Evolutionary conservation across 2,113 vertebrate species (phyloP).

Genomic region (Malurus melanocephalus): DNA sequence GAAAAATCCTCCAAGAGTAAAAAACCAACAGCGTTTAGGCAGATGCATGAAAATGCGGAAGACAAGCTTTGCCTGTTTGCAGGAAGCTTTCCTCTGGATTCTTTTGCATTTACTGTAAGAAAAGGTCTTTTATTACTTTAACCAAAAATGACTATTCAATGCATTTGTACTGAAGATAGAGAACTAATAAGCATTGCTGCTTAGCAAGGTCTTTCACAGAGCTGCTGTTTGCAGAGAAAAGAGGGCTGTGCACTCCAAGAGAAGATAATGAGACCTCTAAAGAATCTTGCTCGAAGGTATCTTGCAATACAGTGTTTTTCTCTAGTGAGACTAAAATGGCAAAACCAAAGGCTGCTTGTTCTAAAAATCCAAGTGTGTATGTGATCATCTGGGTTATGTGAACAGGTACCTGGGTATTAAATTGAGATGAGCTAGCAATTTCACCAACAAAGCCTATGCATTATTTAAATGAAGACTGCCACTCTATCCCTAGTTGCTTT

Average conservation of each 20-base stretch:
- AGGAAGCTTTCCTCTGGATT: background rate
- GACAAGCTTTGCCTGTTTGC: background rate
- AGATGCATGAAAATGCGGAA: background rate
- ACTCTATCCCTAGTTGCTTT: background rate
- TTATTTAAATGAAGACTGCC: slow-evolving; percentile 23
- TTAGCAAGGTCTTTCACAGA: background rate
- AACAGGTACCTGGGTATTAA: background rate
- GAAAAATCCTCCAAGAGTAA: background rate
- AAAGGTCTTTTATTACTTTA: background rate
- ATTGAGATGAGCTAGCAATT: background rate
- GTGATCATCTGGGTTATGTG: background rate
- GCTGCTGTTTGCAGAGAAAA: background rate
- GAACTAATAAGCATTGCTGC: background rate
- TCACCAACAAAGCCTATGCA: background rate
- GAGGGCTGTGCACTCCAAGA: background rate
- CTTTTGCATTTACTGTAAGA: background rate
- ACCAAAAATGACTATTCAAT: background rate
- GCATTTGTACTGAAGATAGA: background rate
- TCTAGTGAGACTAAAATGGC: background rate
- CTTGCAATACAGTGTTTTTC: background rate
- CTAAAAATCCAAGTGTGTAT: background rate
- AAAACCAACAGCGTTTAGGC: background rate
- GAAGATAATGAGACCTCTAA: background rate
- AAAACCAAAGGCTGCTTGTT: background rate
- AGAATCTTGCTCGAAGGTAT: background rate